Base-by-base conservation (phyloP, 2,113 vertebrate genomes). In the Phyllopteryx taeniolatus region DNA sequence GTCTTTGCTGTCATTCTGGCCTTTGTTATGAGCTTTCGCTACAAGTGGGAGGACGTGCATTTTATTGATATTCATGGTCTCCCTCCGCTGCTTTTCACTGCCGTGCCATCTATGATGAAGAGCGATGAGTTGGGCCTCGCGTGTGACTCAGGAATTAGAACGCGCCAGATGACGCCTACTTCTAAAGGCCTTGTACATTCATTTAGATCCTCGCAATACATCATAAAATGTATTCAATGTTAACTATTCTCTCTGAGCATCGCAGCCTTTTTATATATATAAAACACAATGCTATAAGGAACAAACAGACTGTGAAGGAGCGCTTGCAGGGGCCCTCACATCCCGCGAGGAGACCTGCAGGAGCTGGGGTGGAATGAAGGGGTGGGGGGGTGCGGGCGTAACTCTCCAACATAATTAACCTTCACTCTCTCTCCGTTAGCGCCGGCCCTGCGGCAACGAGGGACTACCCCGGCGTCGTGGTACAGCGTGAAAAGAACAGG, bases 361-460 rank as follows among this genome's bases (percentile, higher is more conserved):
- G 76, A 83, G 76, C 67, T 76, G 68, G 60, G 72, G 75, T 70
- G 73, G 72, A 27, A 87, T 77, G 89, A 93, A 91, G 92, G 91
- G 91, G 93, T 94, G 90, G 92, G 87, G 92, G 35, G 7, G 27
- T 5, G 62, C 17, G 20, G 27, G 44, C 4, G 27, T 27, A 27
- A 91, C 93, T 93, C 93, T 94, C 92, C 94, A 93, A 96, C 94
- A 95, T 95, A 97, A 98, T 97, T 98, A 96, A 96, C 95, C 95
- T 96, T 96, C 94, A 94, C 93, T 95, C 94, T 91, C 94, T 90
- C 93, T 94, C 93, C 90, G 90, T 93, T 93, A 91, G 93, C 93
- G 93, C 92, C 88, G 93, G 93, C 92, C 93, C 88, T 91, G 93
- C 93, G 75, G 86, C 94, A 92, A 90, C 92, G 89, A 90, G 93